Evolutionary conservation across 2,797 vertebrate species (phyloP).

Genomic region (Nyctibius grandis): DNA sequence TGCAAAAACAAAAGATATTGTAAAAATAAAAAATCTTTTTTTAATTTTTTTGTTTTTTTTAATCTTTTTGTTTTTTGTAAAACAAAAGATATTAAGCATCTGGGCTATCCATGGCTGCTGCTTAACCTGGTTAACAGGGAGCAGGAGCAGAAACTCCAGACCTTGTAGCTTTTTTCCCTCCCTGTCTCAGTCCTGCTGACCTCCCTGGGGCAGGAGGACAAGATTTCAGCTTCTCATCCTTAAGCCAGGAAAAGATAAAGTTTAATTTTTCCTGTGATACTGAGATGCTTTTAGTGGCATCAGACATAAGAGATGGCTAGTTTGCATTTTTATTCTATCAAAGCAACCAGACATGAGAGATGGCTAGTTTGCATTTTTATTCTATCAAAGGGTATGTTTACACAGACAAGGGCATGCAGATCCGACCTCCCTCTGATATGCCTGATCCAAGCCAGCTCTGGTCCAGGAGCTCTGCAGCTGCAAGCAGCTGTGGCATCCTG

Average conservation of each 20-base stretch:
- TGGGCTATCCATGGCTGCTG: background rate
- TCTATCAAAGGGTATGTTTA: slow-evolving; percentile 2
- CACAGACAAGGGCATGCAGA: background rate
- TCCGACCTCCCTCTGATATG: background rate
- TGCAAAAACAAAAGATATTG: background rate
- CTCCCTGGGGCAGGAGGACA: background rate
- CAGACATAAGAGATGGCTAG: background rate
- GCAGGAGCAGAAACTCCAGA: background rate
- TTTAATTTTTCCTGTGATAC: background rate
- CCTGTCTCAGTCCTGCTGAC: background rate
- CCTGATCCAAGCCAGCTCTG: background rate
- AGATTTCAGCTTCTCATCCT: background rate
- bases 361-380: slow-evolving; percentile 4
- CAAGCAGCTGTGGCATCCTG: background rate
- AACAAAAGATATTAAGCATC: background rate
- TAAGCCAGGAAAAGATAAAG: background rate
- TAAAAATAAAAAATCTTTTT: too few species aligned
- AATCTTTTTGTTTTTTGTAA: too few species aligned
- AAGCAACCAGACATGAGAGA: background rate
- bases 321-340: slow-evolving; percentile 12
- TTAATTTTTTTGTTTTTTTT: too few species aligned
- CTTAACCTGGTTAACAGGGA: background rate
- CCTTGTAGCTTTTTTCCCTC: background rate
- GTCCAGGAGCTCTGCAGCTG: background rate
- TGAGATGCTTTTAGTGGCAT: background rate